Base-by-base conservation (phyloP, 2,113 vertebrate species). In the Actenoides lindsayi region DNA sequence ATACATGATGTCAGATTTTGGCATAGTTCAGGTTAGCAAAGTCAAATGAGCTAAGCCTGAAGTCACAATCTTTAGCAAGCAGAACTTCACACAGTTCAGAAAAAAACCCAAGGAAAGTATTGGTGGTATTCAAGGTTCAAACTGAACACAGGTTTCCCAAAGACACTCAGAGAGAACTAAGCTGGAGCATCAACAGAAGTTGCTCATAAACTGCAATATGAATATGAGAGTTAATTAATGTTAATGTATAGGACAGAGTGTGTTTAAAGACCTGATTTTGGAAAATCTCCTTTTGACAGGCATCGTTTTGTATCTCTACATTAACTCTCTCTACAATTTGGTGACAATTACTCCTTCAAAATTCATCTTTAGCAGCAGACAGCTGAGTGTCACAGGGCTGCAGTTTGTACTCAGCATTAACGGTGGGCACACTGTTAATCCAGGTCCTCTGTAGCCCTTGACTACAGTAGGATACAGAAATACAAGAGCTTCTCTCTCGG, bases 1-100 rank as follows among this genome's bases (percentile, higher is more conserved):
- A 48, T 11, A 69, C 11, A 62, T 95, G 57, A 96, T 69, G 65
- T 97, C 93, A 96, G 91, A 87, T 91, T 87, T 56, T 89, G 89
- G 87, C 93, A 91, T 23, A 30, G 31, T 35, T 83, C 65, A 91
- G 39, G 31, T 67, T 76, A 79, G 48, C 33, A 73, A 78, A 91
- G 64, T 79, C 35, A 73, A 91, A 75, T 65, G 39, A 94, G 33
- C 33, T 87, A 96, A 94, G 67, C 19, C 44, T 77, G 63, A 86
- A 86, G 7, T 76, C 80, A 67, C 41, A 68, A 3, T 73, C 74
- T 75, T 84, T 89, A 48, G 56, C 68, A 92, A 87, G 13, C 13
- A 70, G 46, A 84, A 75, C 28, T 87, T 79, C 37, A 64, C 5
- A n/a, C 13, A 15, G 20, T 12, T 64, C 60, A 75, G 50, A 77